Base-by-base conservation (phyloP, 2,888 invertebrate species). In the Hemithea aestivaria region DNA sequence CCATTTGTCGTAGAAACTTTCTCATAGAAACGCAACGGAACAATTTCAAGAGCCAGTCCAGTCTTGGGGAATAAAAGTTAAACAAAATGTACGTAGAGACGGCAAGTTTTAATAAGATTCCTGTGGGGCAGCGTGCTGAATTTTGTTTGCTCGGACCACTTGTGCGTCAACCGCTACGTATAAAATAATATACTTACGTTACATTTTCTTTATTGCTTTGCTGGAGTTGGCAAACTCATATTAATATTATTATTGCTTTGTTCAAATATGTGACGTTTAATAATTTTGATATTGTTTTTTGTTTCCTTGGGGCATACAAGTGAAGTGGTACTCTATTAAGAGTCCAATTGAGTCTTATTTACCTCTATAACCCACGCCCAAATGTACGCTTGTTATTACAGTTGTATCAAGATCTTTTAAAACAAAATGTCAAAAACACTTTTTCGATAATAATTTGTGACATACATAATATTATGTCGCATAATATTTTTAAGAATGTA, bases 91-190 rank as follows among this genome's bases (percentile, higher is more conserved):
- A 58, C 56, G 48, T 37, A 50, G 48, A 45, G 52, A 40, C 49
- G 53, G 62, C 53, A 62, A 67, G 58, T 66, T 65, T 67, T 66
- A 63, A 67, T 67, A 67, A 66, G 65, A 67, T 62, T 62, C 64
- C 56, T 56, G 55, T 40, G 51, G 37, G 52, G 53, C 51, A 51
- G 53, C 42, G 48, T 20, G 10, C 40, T 51, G 55, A 61, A 53
- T 56, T 58, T 54, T 58, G 62, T 58, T 58, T 50, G 46, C 40
- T 39, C 34, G 20, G 40, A 43, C 51, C 57, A 53, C 54, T 59
- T 53, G 58, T 51, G 45, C 53, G 49, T 35, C 30, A 29, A 41
- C 40, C 32, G 39, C 31, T 35, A 27, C 27, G 37, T 45, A 40
- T 40, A 26, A 44, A 46, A 35, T 51, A 40, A 42, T 38, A 38